A percentile compares a stretch with the other conserved stretches of the same genome.
These are phyloP conservation scores for Leguminivora glycinivorella DNA, from an alignment of 1,140 invertebrate species.

Conservation along the genomic window DNA sequence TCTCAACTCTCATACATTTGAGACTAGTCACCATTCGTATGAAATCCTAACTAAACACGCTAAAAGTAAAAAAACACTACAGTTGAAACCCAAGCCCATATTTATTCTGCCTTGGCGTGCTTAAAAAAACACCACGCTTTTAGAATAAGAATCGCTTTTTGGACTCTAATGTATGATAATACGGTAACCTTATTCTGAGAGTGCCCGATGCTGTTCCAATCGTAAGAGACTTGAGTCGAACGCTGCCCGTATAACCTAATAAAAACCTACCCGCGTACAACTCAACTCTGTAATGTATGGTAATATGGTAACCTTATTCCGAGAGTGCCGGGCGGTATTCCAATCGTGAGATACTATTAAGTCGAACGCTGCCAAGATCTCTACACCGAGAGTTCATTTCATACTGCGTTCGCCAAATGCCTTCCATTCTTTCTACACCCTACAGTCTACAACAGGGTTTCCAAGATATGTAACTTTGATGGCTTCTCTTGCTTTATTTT, in stretches of 20 bases:
- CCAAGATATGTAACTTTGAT: too few relatives aligned
- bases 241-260: too few relatives aligned
- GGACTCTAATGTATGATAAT: constrained; percentile 6
- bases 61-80: neutral
- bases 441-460: too few relatives aligned
- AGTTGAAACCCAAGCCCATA: neutral
- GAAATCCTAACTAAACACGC: neutral
- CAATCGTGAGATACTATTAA: neutral
- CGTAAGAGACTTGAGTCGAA: neutral
- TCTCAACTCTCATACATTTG: neutral
- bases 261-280: too few relatives aligned
- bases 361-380: too few relatives aligned
- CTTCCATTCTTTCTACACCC: too few relatives aligned
- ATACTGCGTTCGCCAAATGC: too few relatives aligned
- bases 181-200: constrained; percentile 1
- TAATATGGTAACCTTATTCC: neutral
- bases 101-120: neutral
- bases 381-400: too few relatives aligned
- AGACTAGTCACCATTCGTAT: neutral
- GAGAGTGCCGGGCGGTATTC: neutral
- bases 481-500: too few relatives aligned
- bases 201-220: neutral
- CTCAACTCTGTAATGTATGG: neutral
- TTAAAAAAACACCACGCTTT: constrained; percentile 5
- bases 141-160: neutral